Conservation (phyloP, 2,113 vertebrate genomes). For the Oplegnathus fasciatus region DNA sequence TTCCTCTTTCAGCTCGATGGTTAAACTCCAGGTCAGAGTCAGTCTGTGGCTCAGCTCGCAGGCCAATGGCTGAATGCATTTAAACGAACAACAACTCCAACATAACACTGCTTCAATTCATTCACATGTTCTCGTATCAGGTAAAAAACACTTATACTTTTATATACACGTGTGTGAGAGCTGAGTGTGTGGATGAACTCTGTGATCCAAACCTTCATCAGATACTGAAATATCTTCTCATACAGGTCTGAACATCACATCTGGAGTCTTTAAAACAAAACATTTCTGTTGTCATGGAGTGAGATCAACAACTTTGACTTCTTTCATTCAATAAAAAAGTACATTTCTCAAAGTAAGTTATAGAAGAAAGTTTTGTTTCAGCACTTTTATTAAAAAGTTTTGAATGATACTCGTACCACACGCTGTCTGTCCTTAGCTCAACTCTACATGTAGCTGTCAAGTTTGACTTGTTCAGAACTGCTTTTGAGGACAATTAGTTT, state of each 20-base stretch:
- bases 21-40: background rate
- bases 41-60: slow-evolving; percentile 39
- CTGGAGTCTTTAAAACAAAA: too few relatives aligned
- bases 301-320: background rate
- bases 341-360: background rate
- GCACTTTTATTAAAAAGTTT: background rate
- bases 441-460: background rate
- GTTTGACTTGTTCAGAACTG: background rate
- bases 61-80: slow-evolving; percentile 9
- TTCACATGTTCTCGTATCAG: background rate
- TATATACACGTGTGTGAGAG: background rate
- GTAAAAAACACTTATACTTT: background rate
- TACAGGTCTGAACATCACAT: too few relatives aligned
- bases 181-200: background rate
- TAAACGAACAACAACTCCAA: background rate
- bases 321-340: background rate
- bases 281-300: background rate
- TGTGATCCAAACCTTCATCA: slow-evolving; percentile 4
- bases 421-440: too few relatives aligned
- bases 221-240: background rate
- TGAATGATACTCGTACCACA: background rate
- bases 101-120: slow-evolving; percentile 1
- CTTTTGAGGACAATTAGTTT: background rate
- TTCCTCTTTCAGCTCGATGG: background rate
- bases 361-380: too few relatives aligned